These are phyloP conservation scores for Cantharis rustica DNA, from an alignment of 2,888 invertebrate species.

Conservation along the genomic window DNA sequence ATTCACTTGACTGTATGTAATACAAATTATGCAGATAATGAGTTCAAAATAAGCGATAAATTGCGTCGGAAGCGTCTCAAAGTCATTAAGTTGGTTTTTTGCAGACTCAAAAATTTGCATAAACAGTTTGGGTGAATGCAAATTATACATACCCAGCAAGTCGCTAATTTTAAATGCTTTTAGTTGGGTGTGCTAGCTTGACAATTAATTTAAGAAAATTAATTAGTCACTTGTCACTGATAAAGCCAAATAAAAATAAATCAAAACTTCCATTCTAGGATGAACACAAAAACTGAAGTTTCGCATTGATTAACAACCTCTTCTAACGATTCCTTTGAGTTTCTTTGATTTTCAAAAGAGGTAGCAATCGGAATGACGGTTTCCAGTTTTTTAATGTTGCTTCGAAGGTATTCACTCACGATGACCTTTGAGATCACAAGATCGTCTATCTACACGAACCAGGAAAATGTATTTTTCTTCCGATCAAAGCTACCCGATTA, in stretches of 20 bases:
- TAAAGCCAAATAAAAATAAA: background rate
- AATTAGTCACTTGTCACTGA: background rate
- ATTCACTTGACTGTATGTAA: too few relatives aligned
- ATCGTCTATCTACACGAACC: background rate
- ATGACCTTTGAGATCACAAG: background rate
- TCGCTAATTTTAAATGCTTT: background rate
- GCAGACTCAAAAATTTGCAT: background rate
- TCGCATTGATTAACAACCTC: background rate
- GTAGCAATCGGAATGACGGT: background rate
- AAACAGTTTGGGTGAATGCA: background rate
- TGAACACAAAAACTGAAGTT: background rate
- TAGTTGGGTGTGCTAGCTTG: background rate
- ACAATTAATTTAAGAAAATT: background rate
- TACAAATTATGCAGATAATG: too few relatives aligned
- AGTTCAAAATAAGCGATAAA: background rate
- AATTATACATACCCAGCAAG: background rate
- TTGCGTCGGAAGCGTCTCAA: background rate
- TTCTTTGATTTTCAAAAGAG: background rate
- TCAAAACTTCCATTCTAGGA: background rate
- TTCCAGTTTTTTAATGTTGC: background rate
- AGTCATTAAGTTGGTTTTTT: background rate
- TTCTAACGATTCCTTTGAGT: background rate
- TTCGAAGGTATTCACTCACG: background rate
- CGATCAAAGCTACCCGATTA: background rate
- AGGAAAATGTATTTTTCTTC: background rate